A percentile compares a stretch with the other conserved stretches of the same genome.
phyloP scores from a whole-genome alignment of 1,140 invertebrate genomes.

The Latrodectus geometricus region DNA sequence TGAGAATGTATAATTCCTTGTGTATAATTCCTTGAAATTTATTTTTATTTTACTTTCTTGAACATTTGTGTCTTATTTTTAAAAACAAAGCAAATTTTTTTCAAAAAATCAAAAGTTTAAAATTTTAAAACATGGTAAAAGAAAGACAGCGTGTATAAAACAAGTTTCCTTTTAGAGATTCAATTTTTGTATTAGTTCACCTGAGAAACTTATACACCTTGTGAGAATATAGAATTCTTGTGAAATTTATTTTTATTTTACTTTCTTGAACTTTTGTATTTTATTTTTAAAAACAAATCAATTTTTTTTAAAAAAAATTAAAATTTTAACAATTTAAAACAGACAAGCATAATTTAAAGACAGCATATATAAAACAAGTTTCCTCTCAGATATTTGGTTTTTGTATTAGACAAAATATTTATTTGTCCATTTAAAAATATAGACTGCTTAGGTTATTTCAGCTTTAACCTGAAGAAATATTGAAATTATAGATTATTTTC shows the following conservation, averaged over 20 bases:
- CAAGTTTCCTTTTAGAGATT: no score
- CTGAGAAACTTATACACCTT: slow-evolving; percentile 34
- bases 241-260: slow-evolving; percentile 3
- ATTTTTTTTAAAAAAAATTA: not conserved
- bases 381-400: no score
- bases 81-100: not conserved
- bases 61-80: not conserved
- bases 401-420: no score
- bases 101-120: not conserved
- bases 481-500: no score
- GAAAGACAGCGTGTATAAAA: no score
- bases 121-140: not conserved
- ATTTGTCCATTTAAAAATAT: no score
- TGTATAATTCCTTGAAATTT: no score
- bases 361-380: no score
- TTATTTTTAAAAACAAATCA: not conserved
- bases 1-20: slow-evolving; percentile 19
- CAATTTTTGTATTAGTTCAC: no score
- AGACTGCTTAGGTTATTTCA: no score
- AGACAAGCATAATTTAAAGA: no score
- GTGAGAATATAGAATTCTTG: slow-evolving; percentile 21
- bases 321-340: not conserved
- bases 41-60: not conserved
- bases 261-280: not conserved
- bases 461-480: no score